phyloP scores from a whole-genome alignment of 2,113 vertebrate genomes.

The Phyllostomus discolor region DNA sequence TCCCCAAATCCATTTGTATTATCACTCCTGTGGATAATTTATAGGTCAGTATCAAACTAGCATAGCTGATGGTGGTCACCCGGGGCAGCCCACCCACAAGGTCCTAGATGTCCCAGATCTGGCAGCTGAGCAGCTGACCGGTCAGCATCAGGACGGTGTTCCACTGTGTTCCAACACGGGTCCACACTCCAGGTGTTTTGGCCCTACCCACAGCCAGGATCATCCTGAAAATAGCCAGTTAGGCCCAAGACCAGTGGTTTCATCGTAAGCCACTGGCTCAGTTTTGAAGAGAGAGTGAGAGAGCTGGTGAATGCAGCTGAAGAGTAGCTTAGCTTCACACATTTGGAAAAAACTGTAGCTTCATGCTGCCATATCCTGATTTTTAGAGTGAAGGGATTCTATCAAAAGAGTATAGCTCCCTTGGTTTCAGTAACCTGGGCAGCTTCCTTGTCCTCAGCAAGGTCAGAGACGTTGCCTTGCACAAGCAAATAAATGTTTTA shows the following conservation, averaged over 20 bases:
- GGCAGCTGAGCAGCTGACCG: conserved; percentile 92
- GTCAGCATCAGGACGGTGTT: conserved; percentile 90
- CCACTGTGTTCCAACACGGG: conserved; percentile 91
- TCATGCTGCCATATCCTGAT: conserved; percentile 90
- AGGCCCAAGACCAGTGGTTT: conserved; percentile 89
- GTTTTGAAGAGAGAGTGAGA: conserved; percentile 87
- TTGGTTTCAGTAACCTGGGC: conserved; percentile 92
- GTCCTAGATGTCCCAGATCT: conserved; percentile 91
- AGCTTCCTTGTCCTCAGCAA: conserved; percentile 92
- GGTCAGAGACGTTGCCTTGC: conserved; percentile 79
- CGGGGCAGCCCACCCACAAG: conserved; percentile 90
- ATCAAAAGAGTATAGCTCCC: conserved; percentile 88
- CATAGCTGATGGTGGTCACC: conserved; percentile 94
- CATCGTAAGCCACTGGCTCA: conserved; percentile 93
- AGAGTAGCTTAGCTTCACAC: conserved; percentile 91
- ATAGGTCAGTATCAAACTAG: conserved; percentile 95
- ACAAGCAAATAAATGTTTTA: background rate
- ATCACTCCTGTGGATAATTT: conserved; percentile 83
- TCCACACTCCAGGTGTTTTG: conserved; percentile 89
- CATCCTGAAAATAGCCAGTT: conserved; percentile 90
- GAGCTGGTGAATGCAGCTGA: conserved; percentile 91
- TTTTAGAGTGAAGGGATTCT: conserved; percentile 90
- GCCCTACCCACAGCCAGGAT: conserved; percentile 89
- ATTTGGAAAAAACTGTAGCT: conserved; percentile 91
- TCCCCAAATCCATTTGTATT: background rate